Conservation (phyloP, 1,140 invertebrate genomes). For the Branchinecta lynchi region DNA sequence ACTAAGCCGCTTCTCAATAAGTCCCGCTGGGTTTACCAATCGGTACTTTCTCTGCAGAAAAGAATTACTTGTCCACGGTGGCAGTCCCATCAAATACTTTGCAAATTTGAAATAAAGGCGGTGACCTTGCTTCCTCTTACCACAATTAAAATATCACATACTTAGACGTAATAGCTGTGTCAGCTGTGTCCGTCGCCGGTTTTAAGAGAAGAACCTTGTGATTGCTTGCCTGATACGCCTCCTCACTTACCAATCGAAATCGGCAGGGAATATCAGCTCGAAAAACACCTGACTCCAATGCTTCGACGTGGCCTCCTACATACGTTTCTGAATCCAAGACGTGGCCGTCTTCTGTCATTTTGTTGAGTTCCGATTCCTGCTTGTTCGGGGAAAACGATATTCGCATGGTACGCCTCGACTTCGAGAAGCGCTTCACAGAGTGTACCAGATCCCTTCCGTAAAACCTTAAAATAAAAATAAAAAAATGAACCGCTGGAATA, state of each 20-base stretch:
- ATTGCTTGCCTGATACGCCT: too few species aligned
- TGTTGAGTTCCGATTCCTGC: constrained; percentile 71
- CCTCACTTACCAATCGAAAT: constrained; percentile 41
- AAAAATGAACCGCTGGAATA: background rate
- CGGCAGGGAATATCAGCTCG: constrained; percentile 82
- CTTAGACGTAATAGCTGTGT: too few species aligned
- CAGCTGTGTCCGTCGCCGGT: too few species aligned
- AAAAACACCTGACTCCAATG: constrained; percentile 92
- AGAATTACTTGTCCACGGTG: too few species aligned
- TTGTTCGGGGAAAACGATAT: constrained; percentile 97
- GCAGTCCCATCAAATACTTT: too few species aligned
- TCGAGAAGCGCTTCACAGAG: constrained; percentile 92
- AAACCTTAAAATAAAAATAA: constrained; percentile 41
- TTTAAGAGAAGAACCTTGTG: too few species aligned
- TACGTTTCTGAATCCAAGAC: constrained; percentile 93
- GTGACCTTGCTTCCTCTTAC: too few species aligned
- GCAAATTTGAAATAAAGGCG: too few species aligned
- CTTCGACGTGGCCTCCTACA: constrained; percentile 96
- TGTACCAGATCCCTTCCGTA: constrained; percentile 92
- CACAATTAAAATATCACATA: too few species aligned
- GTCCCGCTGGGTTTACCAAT: too few species aligned
- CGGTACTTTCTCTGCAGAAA: too few species aligned
- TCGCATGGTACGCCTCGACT: constrained; percentile 91
- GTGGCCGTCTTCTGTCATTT: constrained; percentile 81
- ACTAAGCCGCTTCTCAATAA: too few species aligned